These are phyloP conservation scores for Bolinopsis microptera DNA, from an alignment of 37 sponge, comb jelly and placozoan species.

Conservation along the genomic window DNA sequence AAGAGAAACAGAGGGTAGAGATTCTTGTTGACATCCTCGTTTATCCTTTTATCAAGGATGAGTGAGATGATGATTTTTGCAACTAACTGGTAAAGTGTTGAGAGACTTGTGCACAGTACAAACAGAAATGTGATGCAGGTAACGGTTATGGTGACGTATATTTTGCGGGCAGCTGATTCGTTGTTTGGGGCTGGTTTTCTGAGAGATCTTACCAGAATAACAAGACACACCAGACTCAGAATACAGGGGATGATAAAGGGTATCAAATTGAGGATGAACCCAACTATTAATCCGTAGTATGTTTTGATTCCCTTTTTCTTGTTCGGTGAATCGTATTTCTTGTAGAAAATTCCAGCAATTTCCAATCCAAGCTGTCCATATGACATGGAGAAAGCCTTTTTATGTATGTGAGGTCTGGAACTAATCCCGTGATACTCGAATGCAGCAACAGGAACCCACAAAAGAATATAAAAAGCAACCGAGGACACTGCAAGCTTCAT, in stretches of 20 bases:
- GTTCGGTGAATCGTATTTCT: not conserved
- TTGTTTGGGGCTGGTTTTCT: not conserved
- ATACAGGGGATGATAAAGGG: not conserved
- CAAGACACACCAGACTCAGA: not conserved
- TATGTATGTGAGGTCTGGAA: not conserved
- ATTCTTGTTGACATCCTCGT: not conserved
- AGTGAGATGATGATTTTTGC: not conserved
- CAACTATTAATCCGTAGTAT: not conserved
- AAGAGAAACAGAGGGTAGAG: not conserved
- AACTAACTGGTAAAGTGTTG: not conserved
- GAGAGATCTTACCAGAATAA: not conserved
- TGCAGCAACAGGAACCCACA: not conserved
- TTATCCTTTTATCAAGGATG: not conserved
- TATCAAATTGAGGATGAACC: not conserved
- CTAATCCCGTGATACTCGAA: not conserved
- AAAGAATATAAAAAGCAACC: not conserved
- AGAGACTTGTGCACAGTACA: not conserved
- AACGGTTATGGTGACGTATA: not conserved
- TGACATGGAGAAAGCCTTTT: not conserved
- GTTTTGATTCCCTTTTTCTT: not conserved
- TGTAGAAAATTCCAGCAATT: not conserved
- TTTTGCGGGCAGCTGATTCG: not conserved
- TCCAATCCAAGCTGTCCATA: not conserved
- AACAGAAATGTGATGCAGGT: not conserved
- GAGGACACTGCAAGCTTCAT: not conserved